Conservation (phyloP, 2,888 invertebrate species). For the Campoplex capitator region DNA sequence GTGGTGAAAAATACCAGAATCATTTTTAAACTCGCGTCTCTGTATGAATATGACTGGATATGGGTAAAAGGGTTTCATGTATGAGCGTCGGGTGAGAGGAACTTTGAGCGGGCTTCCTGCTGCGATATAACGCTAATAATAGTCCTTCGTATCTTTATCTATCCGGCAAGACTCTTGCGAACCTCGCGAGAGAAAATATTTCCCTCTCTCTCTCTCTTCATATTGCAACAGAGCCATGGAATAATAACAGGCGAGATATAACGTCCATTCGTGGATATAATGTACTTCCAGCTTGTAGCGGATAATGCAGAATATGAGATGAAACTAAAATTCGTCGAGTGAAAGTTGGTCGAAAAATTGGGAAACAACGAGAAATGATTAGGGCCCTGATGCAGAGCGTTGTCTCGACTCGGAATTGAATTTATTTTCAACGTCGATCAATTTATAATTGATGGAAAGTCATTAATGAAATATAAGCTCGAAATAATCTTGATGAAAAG, state of each 20-base stretch:
- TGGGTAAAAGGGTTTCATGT: constrained; percentile 59
- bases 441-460: not conserved
- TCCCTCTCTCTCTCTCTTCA: constrained; percentile 8
- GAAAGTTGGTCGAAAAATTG: not conserved
- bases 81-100: constrained; percentile 53
- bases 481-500: not conserved
- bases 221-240: constrained; percentile 14
- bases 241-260: constrained; percentile 44
- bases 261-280: constrained; percentile 35
- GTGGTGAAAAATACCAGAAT: constrained; percentile 21
- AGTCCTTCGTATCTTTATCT: constrained; percentile 72
- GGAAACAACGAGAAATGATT: not conserved
- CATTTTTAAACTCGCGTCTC: constrained; percentile 3
- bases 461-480: not conserved
- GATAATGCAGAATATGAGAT: constrained; percentile 1
- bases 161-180: constrained; percentile 59
- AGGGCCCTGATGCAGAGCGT: not conserved
- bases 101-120: constrained; percentile 69
- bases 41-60: constrained; percentile 39
- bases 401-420: not conserved
- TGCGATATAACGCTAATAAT: constrained; percentile 75
- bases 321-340: not conserved
- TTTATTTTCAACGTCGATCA: not conserved
- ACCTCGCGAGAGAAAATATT: constrained; percentile 36
- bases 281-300: not conserved